Base-by-base conservation (phyloP, 2,888 invertebrate genomes). In the Lottia scabra region DNA sequence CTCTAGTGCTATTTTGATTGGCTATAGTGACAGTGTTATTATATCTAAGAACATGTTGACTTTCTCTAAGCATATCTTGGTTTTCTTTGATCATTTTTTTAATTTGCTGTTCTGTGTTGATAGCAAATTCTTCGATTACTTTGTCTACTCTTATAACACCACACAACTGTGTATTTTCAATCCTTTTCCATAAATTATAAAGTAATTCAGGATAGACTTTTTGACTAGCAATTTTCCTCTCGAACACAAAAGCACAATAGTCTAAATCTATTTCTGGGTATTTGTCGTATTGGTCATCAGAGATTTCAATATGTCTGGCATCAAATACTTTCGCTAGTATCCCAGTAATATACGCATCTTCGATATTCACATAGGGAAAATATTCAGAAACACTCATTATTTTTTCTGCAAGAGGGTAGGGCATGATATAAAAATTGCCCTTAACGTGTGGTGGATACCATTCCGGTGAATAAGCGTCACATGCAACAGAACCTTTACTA, bases 281-380 rank as follows among this genome's bases (percentile, higher is more conserved):
- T 19, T 56, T 56, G 15, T 56, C 56, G 13, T 56, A 56, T 23
- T 23, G 23, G 10, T 56, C 56, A 13, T 3, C 56, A 12, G 56
- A 12, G 19, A 56, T 56, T 23, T 13, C 13, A 6, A 56, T n/a
- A 43, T 69, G 38, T 15, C 38, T 38, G 16, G 19, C 65, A 19
- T 65, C 44, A 44, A 65, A 44, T 6, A 23, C 43, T 15, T 65
- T 65, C 13, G 44, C 65, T 2, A 65, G 43, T 43, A 65, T 65
- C 43, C 65, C 65, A 6, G 65, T 65, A 23, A 65, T 44, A 44
- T 30, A 65, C 26, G 43, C 65, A 4, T 65, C 65, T 44, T 65
- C 65, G n/a, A 65, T 65, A 23, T 38, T 27, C 15, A 65, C 15
- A 38, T 65, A 65, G 1, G 27, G 27, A 23, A 65, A 65, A 65